Base-by-base conservation (phyloP, 2,888 invertebrate species). In the Cephalotes varians region DNA sequence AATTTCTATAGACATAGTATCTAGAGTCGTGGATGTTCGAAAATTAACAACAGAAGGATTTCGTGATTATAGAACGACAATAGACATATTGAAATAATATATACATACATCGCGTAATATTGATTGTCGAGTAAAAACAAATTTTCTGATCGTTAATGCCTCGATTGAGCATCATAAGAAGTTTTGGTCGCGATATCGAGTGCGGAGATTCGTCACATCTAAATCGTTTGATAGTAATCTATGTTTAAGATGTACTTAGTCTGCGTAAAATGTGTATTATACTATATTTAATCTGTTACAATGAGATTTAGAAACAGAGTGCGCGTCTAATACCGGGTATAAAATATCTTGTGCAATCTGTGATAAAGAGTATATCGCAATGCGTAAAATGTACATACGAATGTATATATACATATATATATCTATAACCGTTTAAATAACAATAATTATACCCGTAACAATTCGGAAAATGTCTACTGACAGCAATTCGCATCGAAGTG, bases 311-410 rank as follows among this genome's bases (percentile, higher is more conserved):
- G 77, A 83, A 87, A 90, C 72, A 80, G 72, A 80, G 84, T 86
- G 87, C 74, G 84, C 67, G 58, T 85, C 88, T 87, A 88, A 67
- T 88, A 86, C n/a, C 85, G 87, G 84, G 83, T 91, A 91, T 64
- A 91, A 91, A 90, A 91, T 92, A 89, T 90, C 60, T 90, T 91
- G 90, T 91, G 91, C 91, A 88, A 87, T 91, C 85, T 58, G 58
- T 85, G 77, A 79, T 79, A 25, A 86, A 88, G 85, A 86, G 76
- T 83, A 88, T 67, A 73, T 74, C 34, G 12, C 64, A 83, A 79
- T n/a, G 34, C 34, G 80, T 72, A 69, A 85, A 56, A 85, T 77
- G 86, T 79, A 85, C 51, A 74, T 82, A 85, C 71, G 64, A 58
- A n/a, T 58, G 58, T 58, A 12, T 81, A 2, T 67, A 56, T 49